These are phyloP conservation scores for Amphiprion clarkii DNA, from an alignment of 2,797 vertebrate genomes.

Conservation along the genomic window DNA sequence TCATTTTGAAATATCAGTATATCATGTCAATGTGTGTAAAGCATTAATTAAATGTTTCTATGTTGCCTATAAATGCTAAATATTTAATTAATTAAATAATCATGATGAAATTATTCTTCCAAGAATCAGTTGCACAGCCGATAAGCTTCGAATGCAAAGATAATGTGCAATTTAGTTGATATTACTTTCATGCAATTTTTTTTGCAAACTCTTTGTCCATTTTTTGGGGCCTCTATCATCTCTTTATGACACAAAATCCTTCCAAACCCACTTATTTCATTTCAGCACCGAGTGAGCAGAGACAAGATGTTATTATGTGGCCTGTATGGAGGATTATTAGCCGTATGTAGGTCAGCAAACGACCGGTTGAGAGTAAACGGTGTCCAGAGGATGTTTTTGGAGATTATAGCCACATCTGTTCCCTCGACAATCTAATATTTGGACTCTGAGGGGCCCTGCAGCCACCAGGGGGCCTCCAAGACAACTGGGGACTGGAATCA, in stretches of 20 bases:
- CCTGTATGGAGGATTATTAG: constrained; percentile 18
- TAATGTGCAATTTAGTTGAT: neutral
- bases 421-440: neutral
- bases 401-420: too few species aligned
- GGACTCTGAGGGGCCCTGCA: neutral
- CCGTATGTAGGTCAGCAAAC: constrained; percentile 50
- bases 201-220: too few species aligned
- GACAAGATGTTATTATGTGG: constrained; percentile 52
- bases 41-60: too few species aligned
- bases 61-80: neutral
- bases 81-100: neutral
- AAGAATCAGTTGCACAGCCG: neutral
- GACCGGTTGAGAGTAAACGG: neutral
- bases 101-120: neutral
- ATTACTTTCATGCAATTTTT: neutral
- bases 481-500: neutral
- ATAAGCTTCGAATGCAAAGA: neutral
- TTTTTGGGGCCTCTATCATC: neutral
- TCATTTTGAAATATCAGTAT: too few species aligned
- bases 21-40: too few species aligned
- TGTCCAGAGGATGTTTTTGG: neutral
- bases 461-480: constrained; percentile 43
- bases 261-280: constrained; percentile 10
- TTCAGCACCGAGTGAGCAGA: constrained; percentile 14
- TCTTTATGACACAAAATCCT: neutral